These are phyloP conservation scores for Pipistrellus nathusii DNA, from an alignment of 2,797 vertebrate species.

Conservation along the genomic window DNA sequence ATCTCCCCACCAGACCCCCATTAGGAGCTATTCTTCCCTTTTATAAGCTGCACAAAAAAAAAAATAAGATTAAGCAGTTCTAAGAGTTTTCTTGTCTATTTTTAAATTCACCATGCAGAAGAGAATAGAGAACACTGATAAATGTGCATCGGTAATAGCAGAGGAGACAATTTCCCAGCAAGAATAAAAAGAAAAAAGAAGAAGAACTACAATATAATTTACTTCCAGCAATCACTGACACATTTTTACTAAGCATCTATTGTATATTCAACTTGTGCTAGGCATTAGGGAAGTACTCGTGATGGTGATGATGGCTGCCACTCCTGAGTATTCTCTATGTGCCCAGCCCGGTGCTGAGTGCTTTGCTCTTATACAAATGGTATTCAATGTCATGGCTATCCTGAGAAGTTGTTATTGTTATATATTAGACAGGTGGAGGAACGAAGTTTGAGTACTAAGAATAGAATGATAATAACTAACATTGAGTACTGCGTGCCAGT, in stretches of 20 bases:
- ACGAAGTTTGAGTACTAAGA: conserved; percentile 48
- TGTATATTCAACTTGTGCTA: conserved; percentile 63
- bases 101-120: conserved; percentile 80
- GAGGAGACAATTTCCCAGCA: conserved; percentile 80
- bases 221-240: conserved; percentile 76
- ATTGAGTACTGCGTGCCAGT: neutral
- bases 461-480: conserved; percentile 38
- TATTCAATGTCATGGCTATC: conserved; percentile 40
- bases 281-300: conserved; percentile 27
- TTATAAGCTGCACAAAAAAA: conserved; percentile 80
- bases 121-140: conserved; percentile 82
- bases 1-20: conserved; percentile 72
- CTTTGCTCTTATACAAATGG: conserved; percentile 34
- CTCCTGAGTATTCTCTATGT: conserved; percentile 21
- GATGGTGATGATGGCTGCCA: conserved; percentile 18
- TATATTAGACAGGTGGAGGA: neutral
- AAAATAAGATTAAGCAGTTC: conserved; percentile 83
- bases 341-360: conserved; percentile 62
- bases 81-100: conserved; percentile 84
- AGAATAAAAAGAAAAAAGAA: conserved; percentile 76
- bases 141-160: conserved; percentile 81
- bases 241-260: conserved; percentile 78
- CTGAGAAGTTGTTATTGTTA: conserved; percentile 25
- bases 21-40: conserved; percentile 82
- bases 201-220: conserved; percentile 81